Base-by-base conservation (phyloP, 2,797 vertebrate genomes). In the Amblyraja radiata region DNA sequence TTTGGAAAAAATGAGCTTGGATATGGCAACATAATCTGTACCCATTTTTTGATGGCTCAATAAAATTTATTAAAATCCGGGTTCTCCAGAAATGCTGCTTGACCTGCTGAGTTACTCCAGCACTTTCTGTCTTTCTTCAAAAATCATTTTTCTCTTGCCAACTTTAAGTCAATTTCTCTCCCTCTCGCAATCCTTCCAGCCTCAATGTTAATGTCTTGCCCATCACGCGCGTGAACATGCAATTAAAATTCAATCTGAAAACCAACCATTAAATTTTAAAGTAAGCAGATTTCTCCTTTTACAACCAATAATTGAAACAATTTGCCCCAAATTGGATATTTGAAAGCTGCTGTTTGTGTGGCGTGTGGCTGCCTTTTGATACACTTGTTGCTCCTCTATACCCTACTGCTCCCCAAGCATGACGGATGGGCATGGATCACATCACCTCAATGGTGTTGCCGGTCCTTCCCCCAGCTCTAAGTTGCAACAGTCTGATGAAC, bases 321-420 rank as follows among this genome's bases (percentile, higher is more conserved):
- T 86, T 54, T 54, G 46, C 46, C 46, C 5, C 46, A 54, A 5
- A 3, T 63, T 86, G 25, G 28, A 28, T n/a, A 63, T 61, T 86
- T 32, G n/a, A 65, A 14, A 86, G 1, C 61, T n/a, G n/a, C n/a
- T 86, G 80, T n/a, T 86, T 6, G 63, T 63, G 61, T n/a, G 13
- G 11, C 63, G 1, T 65, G 6, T 65, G 58, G 63, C 83, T 86
- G n/a, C 83, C 13, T 84, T 58, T 65, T 13, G 63, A 86, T 14
- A 86, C n/a, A 28, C 83, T n/a, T 86, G n/a, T 14, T 32, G 61
- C 83, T 28, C 83, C 83, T 86, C 58, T 65, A n/a, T n/a, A 86
- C 63, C 28, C 83, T 86, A n/a, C 83, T 86, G n/a, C 63, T n/a
- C 28, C 54, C 18, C 21, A 54, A n/a, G 61, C 28, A 65, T 21